Base-by-base conservation (phyloP, 2,113 vertebrate genomes). In the Sialia sialis region DNA sequence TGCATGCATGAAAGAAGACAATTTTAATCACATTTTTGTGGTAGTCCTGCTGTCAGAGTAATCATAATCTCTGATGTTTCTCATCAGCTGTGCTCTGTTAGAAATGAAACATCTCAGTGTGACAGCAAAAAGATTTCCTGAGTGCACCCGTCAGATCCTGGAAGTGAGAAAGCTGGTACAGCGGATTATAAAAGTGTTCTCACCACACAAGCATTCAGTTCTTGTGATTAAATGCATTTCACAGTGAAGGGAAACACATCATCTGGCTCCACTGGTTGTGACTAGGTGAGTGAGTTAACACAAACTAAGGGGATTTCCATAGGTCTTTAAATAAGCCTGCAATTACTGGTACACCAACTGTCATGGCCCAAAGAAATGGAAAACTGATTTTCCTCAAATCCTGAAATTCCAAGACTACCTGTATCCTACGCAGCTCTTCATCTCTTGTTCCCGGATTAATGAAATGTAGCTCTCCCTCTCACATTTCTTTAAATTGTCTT, bases 91-190 rank as follows among this genome's bases (percentile, higher is more conserved):
- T 75, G n/a, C 79, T 90, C 68, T 62, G 39, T 70, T 87, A 70
- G 80, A 76, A 93, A 94, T 87, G 58, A 94, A 96, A 88, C 36
- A 87, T 82, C 91, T 88, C 90, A 87, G 75, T 87, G 21, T 92
- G 89, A 85, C 91, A 94, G 82, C 54, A 81, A 64, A 90, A 92
- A 89, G 64, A 89, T 95, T 95, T 95, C 51, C 41, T 89, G 76
- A 94, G 54, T 6, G 15, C 55, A 87, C 39, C 69, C 72, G 39
- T 54, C 77, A 90, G 80, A 87, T 62, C 78, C 68, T 91, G 81
- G 84, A 94, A 89, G 88, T 52, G 79, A 95, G 90, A 87, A 90
- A 78, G n/a, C 54, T 90, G 87, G 80, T 88, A 87, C 49, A 72
- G 54, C 2, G 7, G 76, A 94, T 91, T 95, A 93, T 74, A 77